Conservation (phyloP, 1,140 invertebrate species). For the Solenopsis invicta region DNA sequence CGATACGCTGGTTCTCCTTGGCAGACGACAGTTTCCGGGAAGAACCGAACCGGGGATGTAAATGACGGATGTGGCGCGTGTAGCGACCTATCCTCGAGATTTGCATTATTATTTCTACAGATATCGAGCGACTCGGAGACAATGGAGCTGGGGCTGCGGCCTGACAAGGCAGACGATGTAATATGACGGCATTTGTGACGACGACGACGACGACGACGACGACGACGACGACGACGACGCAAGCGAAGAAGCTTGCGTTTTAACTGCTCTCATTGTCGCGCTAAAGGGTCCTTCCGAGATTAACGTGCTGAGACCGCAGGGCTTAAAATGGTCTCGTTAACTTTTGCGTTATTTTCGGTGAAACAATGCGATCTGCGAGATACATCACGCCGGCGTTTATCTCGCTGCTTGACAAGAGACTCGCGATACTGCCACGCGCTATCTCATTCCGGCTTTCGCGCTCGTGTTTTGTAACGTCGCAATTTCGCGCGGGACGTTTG, state of each 20-base stretch:
- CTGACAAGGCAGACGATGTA: conserved; percentile 12
- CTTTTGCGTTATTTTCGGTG: conserved; percentile 58
- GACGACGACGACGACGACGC: not conserved
- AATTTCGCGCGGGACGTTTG: conserved; percentile 28
- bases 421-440: conserved; percentile 26
- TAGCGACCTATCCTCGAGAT: conserved; percentile 50
- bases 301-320: conserved; percentile 37
- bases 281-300: conserved; percentile 43
- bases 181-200: conserved; percentile 22
- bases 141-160: conserved; percentile 16
- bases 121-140: conserved; percentile 50
- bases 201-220: conserved; percentile 1
- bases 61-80: conserved; percentile 28
- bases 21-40: conserved; percentile 6
- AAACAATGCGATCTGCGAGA: conserved; percentile 51
- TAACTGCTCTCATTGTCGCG: not conserved
- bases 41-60: conserved; percentile 21
- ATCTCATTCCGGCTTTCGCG: conserved; percentile 49
- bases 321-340: conserved; percentile 61
- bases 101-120: conserved; percentile 58
- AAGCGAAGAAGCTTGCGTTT: conserved; percentile 40
- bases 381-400: conserved; percentile 45
- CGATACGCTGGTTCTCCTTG: conserved; percentile 10
- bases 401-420: conserved; percentile 43
- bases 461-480: conserved; percentile 6